Evolutionary conservation across 2,113 vertebrate species (phyloP).

Genomic region (Gambusia holbrooki): DNA sequence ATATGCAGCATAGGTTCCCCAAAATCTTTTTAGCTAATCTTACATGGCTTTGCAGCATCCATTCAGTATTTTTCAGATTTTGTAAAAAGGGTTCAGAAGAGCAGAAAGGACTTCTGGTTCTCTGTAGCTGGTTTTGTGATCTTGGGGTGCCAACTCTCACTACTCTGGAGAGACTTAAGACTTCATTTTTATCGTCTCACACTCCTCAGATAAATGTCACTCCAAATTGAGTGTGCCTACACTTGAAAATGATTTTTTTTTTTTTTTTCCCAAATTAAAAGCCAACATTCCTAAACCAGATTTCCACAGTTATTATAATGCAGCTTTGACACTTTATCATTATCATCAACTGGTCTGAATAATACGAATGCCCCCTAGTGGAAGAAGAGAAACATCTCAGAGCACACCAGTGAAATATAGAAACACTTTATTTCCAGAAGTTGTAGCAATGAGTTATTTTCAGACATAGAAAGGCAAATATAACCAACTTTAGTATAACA

Average conservation of each 20-base stretch:
- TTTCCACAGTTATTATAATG: not conserved
- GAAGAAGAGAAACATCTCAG: not conserved
- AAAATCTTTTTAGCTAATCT: no score
- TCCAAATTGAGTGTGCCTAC: not conserved
- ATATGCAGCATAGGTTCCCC: no score
- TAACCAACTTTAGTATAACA: slow-evolving; percentile 72
- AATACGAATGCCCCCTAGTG: not conserved
- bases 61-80: no score
- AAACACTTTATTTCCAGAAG: slow-evolving; percentile 80
- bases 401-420: slow-evolving; percentile 69
- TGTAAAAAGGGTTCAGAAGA: no score
- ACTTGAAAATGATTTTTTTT: not conserved
- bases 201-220: not conserved
- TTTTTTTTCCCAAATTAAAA: not conserved
- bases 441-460: slow-evolving; percentile 71
- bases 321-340: not conserved
- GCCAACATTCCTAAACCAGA: not conserved
- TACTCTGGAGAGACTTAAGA: no score
- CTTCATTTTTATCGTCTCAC: no score
- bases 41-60: no score
- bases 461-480: slow-evolving; percentile 74
- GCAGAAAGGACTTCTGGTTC: no score
- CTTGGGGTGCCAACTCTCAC: no score
- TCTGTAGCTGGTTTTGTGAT: no score
- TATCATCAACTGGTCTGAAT: not conserved